Evolutionary conservation across 2,797 vertebrate genomes (phyloP), one percentile per base, ranked within the genome.

Genomic region (Erethizon dorsatum): DNA sequence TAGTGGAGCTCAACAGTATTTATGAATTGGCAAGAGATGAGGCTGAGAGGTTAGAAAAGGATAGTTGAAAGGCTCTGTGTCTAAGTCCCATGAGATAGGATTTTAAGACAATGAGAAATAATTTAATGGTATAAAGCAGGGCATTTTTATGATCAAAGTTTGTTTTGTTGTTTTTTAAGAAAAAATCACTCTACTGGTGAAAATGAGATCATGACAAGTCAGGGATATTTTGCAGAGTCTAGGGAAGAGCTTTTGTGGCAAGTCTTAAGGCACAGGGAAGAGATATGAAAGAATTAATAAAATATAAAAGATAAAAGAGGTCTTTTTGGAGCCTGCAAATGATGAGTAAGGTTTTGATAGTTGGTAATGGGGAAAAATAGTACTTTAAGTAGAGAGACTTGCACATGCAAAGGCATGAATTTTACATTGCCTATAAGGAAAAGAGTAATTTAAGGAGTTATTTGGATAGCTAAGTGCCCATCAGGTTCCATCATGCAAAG

Each of bases 401-500:
- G 13, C 17, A 5, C 17, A 1, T 52, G 20, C 26, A 87, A 90
- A 83, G 47, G 0, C 10, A 61, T 20, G 0, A 26, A 37, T n/a
- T 26, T 50, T 10, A 87, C 28, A 10, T 3, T 41, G 6, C 20
- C 57, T 2, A 10, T 18, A 24, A 57, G 84, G 5, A 18, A 85
- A 94, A 61, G 47, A 65, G 3, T 59, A 41, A 83, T 71, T 88
- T 90, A 59, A 47, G 61, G 57, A 11, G 57, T 33, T 22, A 1
- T 88, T 83, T 73, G 4, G 17, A 26, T 50, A 77, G 13, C 10
- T 57, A 33, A 96, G 71, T 22, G 52, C 41, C 65, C 59, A 6
- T 94, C 45, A 71, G 33, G 8, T 95, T 56, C 4, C 47, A 37
- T 80, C 52, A 84, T 52, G 31, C 37, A 95, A 89, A 96, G 50